Conservation (phyloP, 1,140 invertebrate genomes). For the honey bee (Apis mellifera) region DNA sequence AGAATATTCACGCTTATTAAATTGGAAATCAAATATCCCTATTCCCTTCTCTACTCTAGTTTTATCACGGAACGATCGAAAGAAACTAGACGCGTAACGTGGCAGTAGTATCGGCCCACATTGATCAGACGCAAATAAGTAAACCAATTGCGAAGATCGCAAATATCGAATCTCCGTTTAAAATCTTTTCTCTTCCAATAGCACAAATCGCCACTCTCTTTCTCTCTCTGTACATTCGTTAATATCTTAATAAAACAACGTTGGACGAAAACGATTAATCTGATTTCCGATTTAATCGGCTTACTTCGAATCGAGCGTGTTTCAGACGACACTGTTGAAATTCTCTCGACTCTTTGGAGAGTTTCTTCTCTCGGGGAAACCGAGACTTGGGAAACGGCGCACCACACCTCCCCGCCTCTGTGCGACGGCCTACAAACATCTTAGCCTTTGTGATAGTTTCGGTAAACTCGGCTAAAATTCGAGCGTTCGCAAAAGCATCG, state of each 20-base stretch:
- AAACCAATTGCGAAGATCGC: background rate
- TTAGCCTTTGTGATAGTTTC: background rate
- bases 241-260: too few relatives aligned
- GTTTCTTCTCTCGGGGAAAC: slow-evolving; percentile 4
- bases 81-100: too few relatives aligned
- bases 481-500: background rate
- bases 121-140: background rate
- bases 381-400: background rate
- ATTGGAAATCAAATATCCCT: too few relatives aligned
- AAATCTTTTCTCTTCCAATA: too few relatives aligned
- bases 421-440: background rate
- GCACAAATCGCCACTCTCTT: too few relatives aligned
- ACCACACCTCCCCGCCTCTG: background rate
- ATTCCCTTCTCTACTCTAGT: too few relatives aligned
- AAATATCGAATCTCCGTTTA: too few relatives aligned
- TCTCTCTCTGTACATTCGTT: too few relatives aligned
- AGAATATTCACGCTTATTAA: too few relatives aligned
- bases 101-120: background rate
- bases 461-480: slow-evolving; percentile 1
- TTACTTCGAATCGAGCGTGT: background rate
- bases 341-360: background rate
- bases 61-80: too few relatives aligned
- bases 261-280: background rate
- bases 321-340: background rate
- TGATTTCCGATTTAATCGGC: background rate